A percentile compares a stretch with the other conserved stretches of the same genome.
Evolutionary conservation across 2,888 invertebrate genomes (phyloP).

Genomic region (Himalopsyche anomala): DNA sequence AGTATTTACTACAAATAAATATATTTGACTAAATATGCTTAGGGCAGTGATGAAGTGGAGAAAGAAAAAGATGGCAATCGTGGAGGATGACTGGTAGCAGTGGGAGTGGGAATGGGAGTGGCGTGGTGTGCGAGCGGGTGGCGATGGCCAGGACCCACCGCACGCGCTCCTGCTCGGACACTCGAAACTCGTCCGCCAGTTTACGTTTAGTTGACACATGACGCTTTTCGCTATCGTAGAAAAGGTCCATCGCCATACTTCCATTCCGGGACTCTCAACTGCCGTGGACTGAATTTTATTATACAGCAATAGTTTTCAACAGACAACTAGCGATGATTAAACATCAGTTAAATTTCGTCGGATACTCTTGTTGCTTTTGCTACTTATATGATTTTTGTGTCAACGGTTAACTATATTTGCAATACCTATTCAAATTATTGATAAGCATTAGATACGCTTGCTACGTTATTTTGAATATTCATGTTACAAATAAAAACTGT

Average conservation of each 20-base stretch:
- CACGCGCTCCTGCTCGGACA: slow-evolving; percentile 69
- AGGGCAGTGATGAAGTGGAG: slow-evolving; percentile 54
- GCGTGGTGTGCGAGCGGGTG: slow-evolving; percentile 74
- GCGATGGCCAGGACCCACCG: slow-evolving; percentile 70
- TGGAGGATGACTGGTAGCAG: slow-evolving; percentile 74
- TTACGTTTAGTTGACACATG: slow-evolving; percentile 55
- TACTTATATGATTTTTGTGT: too few species aligned
- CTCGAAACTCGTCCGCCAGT: slow-evolving; percentile 67
- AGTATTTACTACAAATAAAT: neutral
- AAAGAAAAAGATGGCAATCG: slow-evolving; percentile 57
- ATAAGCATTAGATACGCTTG: too few species aligned
- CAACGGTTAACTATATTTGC: too few species aligned
- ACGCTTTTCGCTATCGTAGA: neutral
- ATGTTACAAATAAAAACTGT: too few species aligned
- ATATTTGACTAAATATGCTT: neutral
- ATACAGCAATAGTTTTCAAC: neutral
- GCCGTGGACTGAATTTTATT: slow-evolving; percentile 8
- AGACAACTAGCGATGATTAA: neutral
- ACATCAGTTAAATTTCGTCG: neutral
- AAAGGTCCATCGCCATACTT: neutral
- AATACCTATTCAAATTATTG: too few species aligned
- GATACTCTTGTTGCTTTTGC: neutral
- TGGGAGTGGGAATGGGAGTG: slow-evolving; percentile 29
- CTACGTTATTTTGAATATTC: too few species aligned
- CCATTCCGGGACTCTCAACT: slow-evolving; percentile 27